Percentiles rank a stretch among this genome's conserved stretches.
phyloP scores from a whole-genome alignment of 2,888 invertebrate genomes.

The Netelia inedita region DNA sequence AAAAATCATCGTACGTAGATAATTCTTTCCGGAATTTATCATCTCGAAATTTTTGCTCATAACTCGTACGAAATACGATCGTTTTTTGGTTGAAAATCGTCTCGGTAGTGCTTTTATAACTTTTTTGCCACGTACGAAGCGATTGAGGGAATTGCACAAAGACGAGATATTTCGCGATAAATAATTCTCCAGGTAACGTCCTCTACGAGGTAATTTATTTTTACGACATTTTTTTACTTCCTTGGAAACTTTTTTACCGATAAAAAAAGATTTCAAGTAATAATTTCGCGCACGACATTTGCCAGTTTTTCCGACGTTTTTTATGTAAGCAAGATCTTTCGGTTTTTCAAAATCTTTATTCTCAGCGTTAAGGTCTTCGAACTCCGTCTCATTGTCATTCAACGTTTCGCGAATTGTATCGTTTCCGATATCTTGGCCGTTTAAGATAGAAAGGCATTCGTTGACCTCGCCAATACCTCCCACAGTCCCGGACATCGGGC shows the following conservation, averaged over 20 bases:
- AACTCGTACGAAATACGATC: constrained; percentile 66
- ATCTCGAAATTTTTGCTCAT: constrained; percentile 65
- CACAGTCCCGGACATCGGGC: neutral
- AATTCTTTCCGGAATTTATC: constrained; percentile 47
- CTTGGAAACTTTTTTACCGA: constrained; percentile 17
- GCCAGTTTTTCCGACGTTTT: constrained; percentile 1
- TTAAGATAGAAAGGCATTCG: neutral
- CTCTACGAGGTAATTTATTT: constrained; percentile 43
- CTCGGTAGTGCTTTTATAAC: neutral
- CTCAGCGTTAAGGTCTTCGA: neutral
- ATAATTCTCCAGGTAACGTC: constrained; percentile 62
- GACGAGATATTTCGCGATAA: constrained; percentile 59
- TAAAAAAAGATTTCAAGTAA: constrained; percentile 27
- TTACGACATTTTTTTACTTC: constrained; percentile 7
- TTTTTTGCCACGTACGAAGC: constrained; percentile 36
- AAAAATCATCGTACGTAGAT: constrained; percentile 40
- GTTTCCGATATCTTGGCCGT: neutral
- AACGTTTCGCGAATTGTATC: neutral
- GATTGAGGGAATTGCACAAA: constrained; percentile 37
- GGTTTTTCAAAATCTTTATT: neutral
- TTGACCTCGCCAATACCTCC: neutral
- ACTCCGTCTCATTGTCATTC: constrained; percentile 2
- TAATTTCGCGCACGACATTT: constrained; percentile 33
- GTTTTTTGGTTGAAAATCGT: constrained; percentile 31
- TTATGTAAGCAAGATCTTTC: neutral